These are phyloP conservation scores for Cosmia trapezina DNA, from an alignment of 2,888 invertebrate species.

Conservation along the genomic window DNA sequence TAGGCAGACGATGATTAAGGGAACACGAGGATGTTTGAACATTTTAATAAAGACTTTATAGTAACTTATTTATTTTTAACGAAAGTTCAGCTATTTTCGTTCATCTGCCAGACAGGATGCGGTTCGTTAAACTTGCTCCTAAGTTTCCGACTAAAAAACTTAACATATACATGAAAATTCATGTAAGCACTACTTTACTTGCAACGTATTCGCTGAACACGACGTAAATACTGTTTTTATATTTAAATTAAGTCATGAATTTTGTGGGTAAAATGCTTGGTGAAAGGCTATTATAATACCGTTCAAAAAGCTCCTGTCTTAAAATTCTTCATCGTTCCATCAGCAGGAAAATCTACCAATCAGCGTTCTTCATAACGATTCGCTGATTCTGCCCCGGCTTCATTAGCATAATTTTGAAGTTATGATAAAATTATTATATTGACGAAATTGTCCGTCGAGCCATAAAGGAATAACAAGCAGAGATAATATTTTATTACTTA, in stretches of 20 bases:
- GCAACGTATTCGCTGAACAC: not conserved
- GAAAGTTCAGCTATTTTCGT: slow-evolving; percentile 33
- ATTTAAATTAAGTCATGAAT: slow-evolving; percentile 19
- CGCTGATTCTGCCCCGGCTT: slow-evolving; percentile 50
- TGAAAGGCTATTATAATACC: slow-evolving; percentile 27
- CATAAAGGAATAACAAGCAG: slow-evolving; percentile 60
- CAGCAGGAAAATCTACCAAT: slow-evolving; percentile 50
- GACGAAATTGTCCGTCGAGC: slow-evolving; percentile 50
- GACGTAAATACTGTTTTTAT: slow-evolving; percentile 7
- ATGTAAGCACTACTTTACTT: slow-evolving; percentile 4
- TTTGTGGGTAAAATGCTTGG: not conserved
- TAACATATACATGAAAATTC: slow-evolving; percentile 15
- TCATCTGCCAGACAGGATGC: slow-evolving; percentile 38
- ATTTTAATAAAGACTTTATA: slow-evolving; percentile 71
- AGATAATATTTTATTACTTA: slow-evolving; percentile 59
- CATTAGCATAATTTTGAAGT: slow-evolving; percentile 65
- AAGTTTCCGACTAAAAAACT: slow-evolving; percentile 21
- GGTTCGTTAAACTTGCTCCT: slow-evolving; percentile 25
- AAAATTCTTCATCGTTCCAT: slow-evolving; percentile 46
- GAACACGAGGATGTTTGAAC: slow-evolving; percentile 53
- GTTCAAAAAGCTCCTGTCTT: slow-evolving; percentile 32
- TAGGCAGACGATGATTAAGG: not conserved
- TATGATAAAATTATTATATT: slow-evolving; percentile 61
- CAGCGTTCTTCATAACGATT: slow-evolving; percentile 50
- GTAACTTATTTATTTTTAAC: not conserved